Base-by-base conservation (phyloP, 2,113 vertebrate species). In the Indicator maculatus region DNA sequence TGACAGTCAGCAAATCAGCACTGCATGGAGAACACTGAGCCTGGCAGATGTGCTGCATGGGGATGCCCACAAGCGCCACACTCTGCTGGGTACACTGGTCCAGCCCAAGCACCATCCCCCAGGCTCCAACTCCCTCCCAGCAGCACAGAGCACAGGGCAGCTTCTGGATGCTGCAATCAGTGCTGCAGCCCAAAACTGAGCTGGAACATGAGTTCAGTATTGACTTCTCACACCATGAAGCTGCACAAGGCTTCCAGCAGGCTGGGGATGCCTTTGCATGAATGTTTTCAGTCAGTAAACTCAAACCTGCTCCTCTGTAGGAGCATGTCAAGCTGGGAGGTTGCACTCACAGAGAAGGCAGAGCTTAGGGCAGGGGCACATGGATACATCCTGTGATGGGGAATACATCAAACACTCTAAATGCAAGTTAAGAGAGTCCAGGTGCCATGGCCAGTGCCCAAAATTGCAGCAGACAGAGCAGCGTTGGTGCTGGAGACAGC, bases 131-230 rank as follows among this genome's bases (percentile, higher is more conserved):
- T 44, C 23, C 23, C 36, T 65, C 59, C 38, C 53, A 47, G 63
- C 1, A 1, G 47, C 47, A 38, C 1, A 0, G 36, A 59, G 63
- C 75, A 47, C 16, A 31, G n/a, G 19, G 38, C 0, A 2, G 21
- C 47, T 86, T 33, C 56, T 52, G 77, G 18, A 27, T 1, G 1
- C 70, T 33, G n/a, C 55, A 30, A 16, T 61, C 53, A 45, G 45
- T 18, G 33, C 38, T 45, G 27, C 2, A 0, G n/a, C 21, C 61
- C 39, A 31, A 73, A 66, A 73, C n/a, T 44, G 39, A 88, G n/a
- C n/a, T 61, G 66, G n/a, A 19, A 88, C 72, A 66, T 1, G 2
- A 55, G n/a, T 47, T 83, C 77, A 16, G n/a, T n/a, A 11, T 60
- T 72, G 90, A 83, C 17, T 72, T 78, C n/a, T 24, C 24, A 47